Base-by-base conservation (phyloP, 1,140 invertebrate species). In the Pseudomyrmex flavicornis region DNA sequence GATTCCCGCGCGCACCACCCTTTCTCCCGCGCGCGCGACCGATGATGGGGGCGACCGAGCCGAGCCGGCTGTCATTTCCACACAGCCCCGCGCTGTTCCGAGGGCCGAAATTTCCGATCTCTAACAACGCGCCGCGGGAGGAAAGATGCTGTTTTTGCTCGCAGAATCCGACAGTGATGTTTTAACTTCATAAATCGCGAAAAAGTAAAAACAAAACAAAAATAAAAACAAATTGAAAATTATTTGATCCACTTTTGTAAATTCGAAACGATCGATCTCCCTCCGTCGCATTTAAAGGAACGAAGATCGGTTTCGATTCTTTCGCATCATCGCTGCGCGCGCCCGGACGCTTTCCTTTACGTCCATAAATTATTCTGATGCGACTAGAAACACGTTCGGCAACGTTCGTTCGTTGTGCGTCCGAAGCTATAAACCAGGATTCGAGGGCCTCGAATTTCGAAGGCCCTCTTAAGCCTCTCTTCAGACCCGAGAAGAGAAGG, bases 11-110 rank as follows among this genome's bases (percentile, higher is more conserved):
- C 76, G 66, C 46, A 7, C 8, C 58, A 35, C 59, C 46, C 13
- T 15, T 20, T 59, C 46, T 15, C 44, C 9, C 66, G 3, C 20
- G 52, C 20, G 26, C 54, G 12, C 54, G 66, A 80, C 76, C 20
- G 20, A 61, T 72, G 66, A 80, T 59, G 68, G 54, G 76, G 66
- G 76, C 76, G 76, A 72, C 76, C 54, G 66, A 80, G 52, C 52
- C 50, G 62, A 77, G 76, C 76, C 76, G 76, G 76, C 76, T 80
- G 76, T 80, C 76, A 80, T 80, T 80, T 80, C 76, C 76, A 80
- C 76, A 80, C 66, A 80, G n/a, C 44, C 54, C 76, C 66, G 22
- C 66, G 54, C 22, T 80, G 72, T 80, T 72, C 69, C 66, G 66
- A 80, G 66, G 54, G 66, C 66, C 76, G 66, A 80, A 80, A 80